phyloP scores from a whole-genome alignment of 1,140 invertebrate species.

The Pogonognathellus flavescens region DNA sequence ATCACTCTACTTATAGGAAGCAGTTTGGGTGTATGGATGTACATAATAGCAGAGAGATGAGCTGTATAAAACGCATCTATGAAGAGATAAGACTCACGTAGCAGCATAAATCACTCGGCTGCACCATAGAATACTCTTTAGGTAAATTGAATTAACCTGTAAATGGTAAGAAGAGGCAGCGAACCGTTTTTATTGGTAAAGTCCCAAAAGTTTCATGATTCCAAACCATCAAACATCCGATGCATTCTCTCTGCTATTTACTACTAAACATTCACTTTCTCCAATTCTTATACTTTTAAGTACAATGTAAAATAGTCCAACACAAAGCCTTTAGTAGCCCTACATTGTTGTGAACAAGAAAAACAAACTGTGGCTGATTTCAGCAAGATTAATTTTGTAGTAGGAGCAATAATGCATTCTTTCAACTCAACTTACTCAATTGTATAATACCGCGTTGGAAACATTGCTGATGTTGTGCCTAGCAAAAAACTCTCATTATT shows the following conservation, averaged over 20 bases:
- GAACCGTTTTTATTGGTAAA: slow-evolving; percentile 46
- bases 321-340: too few relatives aligned
- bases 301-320: too few relatives aligned
- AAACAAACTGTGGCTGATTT: too few relatives aligned
- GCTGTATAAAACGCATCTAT: background rate
- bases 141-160: slow-evolving; percentile 49
- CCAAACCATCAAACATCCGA: slow-evolving; percentile 10
- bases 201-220: slow-evolving; percentile 41
- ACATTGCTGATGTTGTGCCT: too few relatives aligned
- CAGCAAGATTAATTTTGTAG: too few relatives aligned
- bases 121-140: slow-evolving; percentile 12
- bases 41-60: background rate
- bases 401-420: too few relatives aligned
- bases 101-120: background rate
- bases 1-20: background rate
- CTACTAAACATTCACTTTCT: background rate
- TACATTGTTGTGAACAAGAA: too few relatives aligned
- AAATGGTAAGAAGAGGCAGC: slow-evolving; percentile 12
- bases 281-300: background rate
- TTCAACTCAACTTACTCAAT: too few relatives aligned
- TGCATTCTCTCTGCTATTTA: background rate
- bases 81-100: background rate
- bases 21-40: background rate
- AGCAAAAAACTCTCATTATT: too few relatives aligned
- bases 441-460: too few relatives aligned